Evolutionary conservation across 1,140 invertebrate species (phyloP).

Genomic region (Centruroides sculpturatus): DNA sequence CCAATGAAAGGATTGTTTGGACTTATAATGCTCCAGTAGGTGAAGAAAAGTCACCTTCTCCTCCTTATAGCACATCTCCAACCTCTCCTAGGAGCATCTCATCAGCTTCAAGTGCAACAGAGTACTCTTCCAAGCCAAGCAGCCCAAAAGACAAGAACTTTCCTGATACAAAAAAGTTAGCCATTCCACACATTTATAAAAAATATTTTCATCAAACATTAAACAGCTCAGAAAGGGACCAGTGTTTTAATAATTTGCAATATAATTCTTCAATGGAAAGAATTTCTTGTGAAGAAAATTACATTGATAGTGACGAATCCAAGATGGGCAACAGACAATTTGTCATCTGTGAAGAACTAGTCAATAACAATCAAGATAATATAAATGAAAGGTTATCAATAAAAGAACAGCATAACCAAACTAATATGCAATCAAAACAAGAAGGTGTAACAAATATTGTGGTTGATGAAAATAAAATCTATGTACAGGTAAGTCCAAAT

Average conservation of each 20-base stretch:
- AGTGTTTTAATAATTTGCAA: no score
- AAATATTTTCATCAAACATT: no score
- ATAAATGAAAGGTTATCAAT: constrained; percentile 2
- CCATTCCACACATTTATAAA: no score
- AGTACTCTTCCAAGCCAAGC: no score
- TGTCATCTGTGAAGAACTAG: not conserved
- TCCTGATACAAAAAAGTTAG: no score
- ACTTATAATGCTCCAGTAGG: constrained; percentile 65
- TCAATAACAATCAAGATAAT: constrained; percentile 1
- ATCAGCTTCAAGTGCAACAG: constrained; percentile 37
- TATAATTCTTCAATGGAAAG: no score
- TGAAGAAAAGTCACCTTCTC: constrained; percentile 22
- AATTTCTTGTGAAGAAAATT: no score
- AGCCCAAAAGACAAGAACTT: no score
- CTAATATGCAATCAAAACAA: constrained; percentile 2
- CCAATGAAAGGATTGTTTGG: constrained; percentile 59
- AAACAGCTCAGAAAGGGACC: no score
- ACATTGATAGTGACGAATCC: no score
- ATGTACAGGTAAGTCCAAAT: constrained; percentile 23
- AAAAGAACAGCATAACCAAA: not conserved
- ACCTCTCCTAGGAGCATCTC: constrained; percentile 46
- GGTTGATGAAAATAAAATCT: constrained; percentile 12
- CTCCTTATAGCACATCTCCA: constrained; percentile 37
- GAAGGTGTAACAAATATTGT: constrained; percentile 13
- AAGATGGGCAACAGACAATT: no score